Percentiles rank a stretch among this genome's conserved stretches.
phyloP scores from a whole-genome alignment of 1,140 invertebrate genomes.

The Brachionus plicatilis region DNA sequence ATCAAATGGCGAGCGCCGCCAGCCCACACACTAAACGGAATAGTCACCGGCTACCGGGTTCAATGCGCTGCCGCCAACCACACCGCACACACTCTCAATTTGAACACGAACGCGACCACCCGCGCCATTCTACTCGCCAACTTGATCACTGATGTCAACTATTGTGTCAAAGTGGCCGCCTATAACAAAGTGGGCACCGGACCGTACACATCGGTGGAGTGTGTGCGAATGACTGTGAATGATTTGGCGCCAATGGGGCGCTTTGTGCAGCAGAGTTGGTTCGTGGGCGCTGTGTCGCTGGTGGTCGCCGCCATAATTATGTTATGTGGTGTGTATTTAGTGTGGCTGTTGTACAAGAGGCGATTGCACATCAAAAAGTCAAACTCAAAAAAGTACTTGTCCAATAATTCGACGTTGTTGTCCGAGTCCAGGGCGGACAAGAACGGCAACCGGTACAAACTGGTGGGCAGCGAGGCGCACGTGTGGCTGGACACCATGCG shows the following conservation, averaged over 20 bases:
- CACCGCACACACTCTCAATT: not conserved
- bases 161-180: conserved; percentile 16
- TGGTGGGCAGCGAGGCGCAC: conserved; percentile 17
- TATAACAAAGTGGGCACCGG: not conserved
- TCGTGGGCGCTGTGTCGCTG: not conserved
- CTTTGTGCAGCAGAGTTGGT: not conserved
- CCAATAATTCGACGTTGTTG: conserved; percentile 14
- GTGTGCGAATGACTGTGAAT: not conserved
- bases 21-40: not conserved
- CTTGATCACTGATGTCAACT: not conserved
- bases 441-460: conserved; percentile 13
- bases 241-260: not conserved
- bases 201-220: not conserved
- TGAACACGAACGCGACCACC: conserved; percentile 16
- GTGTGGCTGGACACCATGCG: conserved; percentile 22
- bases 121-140: not conserved
- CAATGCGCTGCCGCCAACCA: not conserved
- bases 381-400: conserved; percentile 12
- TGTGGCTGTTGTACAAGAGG: not conserved
- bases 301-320: not conserved
- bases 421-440: not conserved
- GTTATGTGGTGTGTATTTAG: not conserved
- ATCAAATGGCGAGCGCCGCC: conserved; percentile 26
- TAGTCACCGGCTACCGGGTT: not conserved
- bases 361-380: not conserved